Evolutionary conservation across 2,797 vertebrate species (phyloP).

Genomic region (Sylvilagus floridanus): DNA sequence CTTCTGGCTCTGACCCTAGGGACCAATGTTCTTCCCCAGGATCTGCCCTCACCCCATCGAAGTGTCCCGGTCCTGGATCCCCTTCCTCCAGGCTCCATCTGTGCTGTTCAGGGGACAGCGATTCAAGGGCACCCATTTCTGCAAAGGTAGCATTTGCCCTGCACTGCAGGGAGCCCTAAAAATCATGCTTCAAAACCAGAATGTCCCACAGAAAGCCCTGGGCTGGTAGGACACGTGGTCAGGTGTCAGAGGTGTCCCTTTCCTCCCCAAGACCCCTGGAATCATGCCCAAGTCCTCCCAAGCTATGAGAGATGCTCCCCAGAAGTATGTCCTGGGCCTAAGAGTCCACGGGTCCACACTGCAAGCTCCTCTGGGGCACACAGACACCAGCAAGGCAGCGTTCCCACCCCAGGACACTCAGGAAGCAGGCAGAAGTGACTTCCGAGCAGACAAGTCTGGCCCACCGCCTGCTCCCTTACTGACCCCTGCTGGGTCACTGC

Average conservation of each 20-base stretch:
- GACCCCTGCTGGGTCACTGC: neutral
- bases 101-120: neutral
- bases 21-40: neutral
- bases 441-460: neutral
- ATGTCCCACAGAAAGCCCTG: neutral
- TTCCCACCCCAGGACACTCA: neutral
- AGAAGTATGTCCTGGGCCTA: neutral
- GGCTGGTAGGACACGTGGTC: neutral
- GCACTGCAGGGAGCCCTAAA: neutral
- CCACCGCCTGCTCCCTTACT: neutral
- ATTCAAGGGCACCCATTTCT: neutral
- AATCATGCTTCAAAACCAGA: conserved; percentile 9
- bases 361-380: conserved; percentile 12
- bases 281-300: neutral
- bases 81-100: neutral
- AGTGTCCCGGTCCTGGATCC: neutral
- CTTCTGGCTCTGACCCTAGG: neutral
- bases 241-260: neutral
- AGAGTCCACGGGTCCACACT: neutral
- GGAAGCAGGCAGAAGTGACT: neutral
- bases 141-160: neutral
- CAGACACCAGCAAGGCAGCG: neutral
- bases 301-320: neutral
- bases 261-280: neutral
- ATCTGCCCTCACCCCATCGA: neutral